phyloP scores from a whole-genome alignment of 2,113 vertebrate genomes.

The Pongo abelii region DNA sequence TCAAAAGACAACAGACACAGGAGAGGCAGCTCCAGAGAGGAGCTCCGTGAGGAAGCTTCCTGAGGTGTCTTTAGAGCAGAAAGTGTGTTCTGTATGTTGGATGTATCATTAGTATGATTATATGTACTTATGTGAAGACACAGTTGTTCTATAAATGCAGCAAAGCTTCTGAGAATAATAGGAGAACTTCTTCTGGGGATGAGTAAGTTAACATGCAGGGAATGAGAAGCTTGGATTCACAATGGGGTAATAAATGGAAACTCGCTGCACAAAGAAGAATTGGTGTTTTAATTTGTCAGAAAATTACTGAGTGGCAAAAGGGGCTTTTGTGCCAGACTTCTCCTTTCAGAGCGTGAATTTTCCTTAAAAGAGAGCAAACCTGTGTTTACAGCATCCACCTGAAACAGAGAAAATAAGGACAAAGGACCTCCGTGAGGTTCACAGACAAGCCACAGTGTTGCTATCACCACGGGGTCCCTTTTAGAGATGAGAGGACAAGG shows the following conservation, averaged over 20 bases:
- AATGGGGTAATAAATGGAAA: constrained; percentile 36
- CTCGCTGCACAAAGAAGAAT: constrained; percentile 5
- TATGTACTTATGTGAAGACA: not conserved
- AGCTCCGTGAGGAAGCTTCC: not conserved
- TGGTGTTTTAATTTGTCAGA: constrained; percentile 35
- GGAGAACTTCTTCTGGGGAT: not conserved
- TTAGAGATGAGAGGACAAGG: not conserved
- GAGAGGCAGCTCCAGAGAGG: not conserved
- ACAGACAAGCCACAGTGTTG: not conserved
- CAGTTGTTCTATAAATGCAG: not conserved
- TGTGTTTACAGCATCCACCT: not conserved
- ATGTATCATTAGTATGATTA: not conserved
- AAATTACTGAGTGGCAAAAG: not conserved
- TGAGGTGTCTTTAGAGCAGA: not conserved
- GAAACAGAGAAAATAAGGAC: not conserved
- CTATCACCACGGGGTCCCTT: not conserved
- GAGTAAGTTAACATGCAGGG: not conserved
- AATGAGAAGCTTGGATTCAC: not conserved
- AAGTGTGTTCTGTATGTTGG: fast-evolving
- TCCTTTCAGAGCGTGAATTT: not conserved
- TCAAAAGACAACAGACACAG: fast-evolving
- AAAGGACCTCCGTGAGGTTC: not conserved
- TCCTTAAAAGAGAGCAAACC: not conserved
- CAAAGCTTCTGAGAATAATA: not conserved
- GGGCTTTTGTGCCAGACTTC: not conserved